Base-by-base conservation (phyloP, 2,888 invertebrate species). In the Nowickia ferox region DNA sequence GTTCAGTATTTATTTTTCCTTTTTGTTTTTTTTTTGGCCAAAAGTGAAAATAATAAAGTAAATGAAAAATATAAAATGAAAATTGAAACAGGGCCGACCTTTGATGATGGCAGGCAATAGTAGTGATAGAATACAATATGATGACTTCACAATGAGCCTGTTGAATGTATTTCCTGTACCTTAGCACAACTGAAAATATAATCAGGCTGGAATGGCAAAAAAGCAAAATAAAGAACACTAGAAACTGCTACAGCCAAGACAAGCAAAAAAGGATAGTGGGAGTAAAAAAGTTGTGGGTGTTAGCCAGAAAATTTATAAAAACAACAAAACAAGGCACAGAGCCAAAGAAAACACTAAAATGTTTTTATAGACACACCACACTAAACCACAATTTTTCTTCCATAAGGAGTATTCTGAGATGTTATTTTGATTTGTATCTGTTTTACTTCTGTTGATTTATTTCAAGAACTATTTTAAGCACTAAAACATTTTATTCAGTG, bases 221-320 rank as follows among this genome's bases (percentile, higher is more conserved):
- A 69, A 75, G 15, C 19, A 59, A 69, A 59, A 61, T 30, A 19
- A 42, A 51, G 13, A 65, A 30, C 48, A 76, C 71, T 85, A 69
- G 44, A 74, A 69, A 65, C 57, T 81, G 71, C 69, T 75, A 79
- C 61, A 78, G 75, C 51, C 59, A 46, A 74, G 51, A 55, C 42
- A 76, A 17, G 68, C 48, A 48, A 48, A 63, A 59, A 53, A 44
- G 9, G 10, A 22, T n/a, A 19, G 63, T 4, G 22, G 22, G n/a
- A 44, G 40, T 46, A 59, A 77, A 74, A 61, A 74, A 78, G 13
- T 79, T 79, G 85, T 82, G 85, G 82, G 82, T 86, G 85, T 83
- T 79, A 86, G 85, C 85, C 78, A 86, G 82, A 86, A 86, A 86
- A 86, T 86, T 86, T 86, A 17, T 84, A 77, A 75, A 63, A 77